These are phyloP conservation scores for Onthophagus taurus DNA, from an alignment of 1,140 invertebrate genomes.

Conservation along the genomic window DNA sequence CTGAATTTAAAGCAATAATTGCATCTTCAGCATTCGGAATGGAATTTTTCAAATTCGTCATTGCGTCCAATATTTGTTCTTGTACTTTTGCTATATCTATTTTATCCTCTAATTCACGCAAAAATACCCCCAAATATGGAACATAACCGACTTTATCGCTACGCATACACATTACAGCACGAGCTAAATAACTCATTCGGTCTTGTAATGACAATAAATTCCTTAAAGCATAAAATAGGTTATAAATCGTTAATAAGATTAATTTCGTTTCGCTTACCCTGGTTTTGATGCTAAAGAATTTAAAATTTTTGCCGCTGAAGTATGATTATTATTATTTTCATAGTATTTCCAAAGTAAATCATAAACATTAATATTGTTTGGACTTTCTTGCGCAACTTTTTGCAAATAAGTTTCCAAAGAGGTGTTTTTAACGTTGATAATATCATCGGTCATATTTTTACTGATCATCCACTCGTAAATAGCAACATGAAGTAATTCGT, in stretches of 20 bases:
- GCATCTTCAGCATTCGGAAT: slow-evolving; percentile 40
- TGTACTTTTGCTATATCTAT: slow-evolving; percentile 81
- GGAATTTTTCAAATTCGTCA: slow-evolving; percentile 42
- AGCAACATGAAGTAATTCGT: slow-evolving; percentile 82
- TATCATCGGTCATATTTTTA: slow-evolving; percentile 62
- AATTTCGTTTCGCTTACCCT: slow-evolving; percentile 55
- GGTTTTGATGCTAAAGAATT: slow-evolving; percentile 76
- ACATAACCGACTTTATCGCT: slow-evolving; percentile 72
- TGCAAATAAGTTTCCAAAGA: slow-evolving; percentile 75
- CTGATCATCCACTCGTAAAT: slow-evolving; percentile 91
- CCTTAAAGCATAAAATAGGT: slow-evolving; percentile 38
- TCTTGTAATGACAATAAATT: slow-evolving; percentile 54
- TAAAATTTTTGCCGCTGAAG: slow-evolving; percentile 85
- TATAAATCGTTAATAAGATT: too few species aligned
- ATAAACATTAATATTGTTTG: slow-evolving; percentile 50
- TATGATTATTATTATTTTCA: slow-evolving; percentile 84
- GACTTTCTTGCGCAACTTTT: slow-evolving; percentile 43
- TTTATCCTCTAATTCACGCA: slow-evolving; percentile 90
- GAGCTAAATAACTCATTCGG: slow-evolving; percentile 81
- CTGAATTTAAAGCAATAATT: slow-evolving; percentile 47
- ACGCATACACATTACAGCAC: slow-evolving; percentile 91
- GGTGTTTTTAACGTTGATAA: slow-evolving; percentile 68
- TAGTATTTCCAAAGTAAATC: slow-evolving; percentile 96
- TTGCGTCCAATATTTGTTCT: slow-evolving; percentile 55
- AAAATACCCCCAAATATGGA: slow-evolving; percentile 69